phyloP scores from a whole-genome alignment of 1,140 invertebrate species.

The Zophobas atratus region DNA sequence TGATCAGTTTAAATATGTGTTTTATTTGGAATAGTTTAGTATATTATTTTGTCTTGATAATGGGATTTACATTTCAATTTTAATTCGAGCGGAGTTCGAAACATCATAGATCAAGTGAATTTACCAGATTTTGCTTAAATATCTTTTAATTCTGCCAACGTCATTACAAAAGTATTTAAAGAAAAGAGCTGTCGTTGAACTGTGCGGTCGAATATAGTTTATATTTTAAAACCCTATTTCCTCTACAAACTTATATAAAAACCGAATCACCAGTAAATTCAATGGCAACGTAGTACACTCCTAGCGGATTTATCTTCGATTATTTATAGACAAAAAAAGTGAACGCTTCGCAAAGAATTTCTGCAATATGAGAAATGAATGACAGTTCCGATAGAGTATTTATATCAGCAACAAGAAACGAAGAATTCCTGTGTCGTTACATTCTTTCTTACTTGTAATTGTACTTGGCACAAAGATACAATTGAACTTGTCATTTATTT shows the following conservation, averaged over 20 bases:
- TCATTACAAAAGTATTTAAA: too few relatives aligned
- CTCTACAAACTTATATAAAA: constrained; percentile 2
- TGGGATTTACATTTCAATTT: too few relatives aligned
- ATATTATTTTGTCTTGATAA: too few relatives aligned
- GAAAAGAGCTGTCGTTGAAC: too few relatives aligned
- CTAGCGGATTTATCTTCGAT: constrained; percentile 13
- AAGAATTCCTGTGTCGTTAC: constrained; percentile 48
- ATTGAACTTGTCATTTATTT: constrained; percentile 48
- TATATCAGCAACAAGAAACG: constrained; percentile 46
- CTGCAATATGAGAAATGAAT: constrained; percentile 47
- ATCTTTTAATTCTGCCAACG: too few relatives aligned
- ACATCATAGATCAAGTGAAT: too few relatives aligned
- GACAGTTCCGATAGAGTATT: constrained; percentile 45
- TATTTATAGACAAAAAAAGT: constrained; percentile 23
- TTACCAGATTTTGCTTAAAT: too few relatives aligned
- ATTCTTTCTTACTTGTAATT: constrained; percentile 50
- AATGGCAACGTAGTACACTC: neutral
- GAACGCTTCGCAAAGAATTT: constrained; percentile 34
- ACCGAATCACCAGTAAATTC: constrained; percentile 4
- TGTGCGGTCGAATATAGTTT: too few relatives aligned
- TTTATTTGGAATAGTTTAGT: too few relatives aligned
- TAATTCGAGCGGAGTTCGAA: too few relatives aligned
- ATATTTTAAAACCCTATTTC: neutral
- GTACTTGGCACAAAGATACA: constrained; percentile 45
- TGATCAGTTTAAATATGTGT: too few relatives aligned